These are phyloP conservation scores for Enteromius thamalakanensis DNA, from an alignment of 2,797 vertebrate genomes.

Conservation along the genomic window DNA sequence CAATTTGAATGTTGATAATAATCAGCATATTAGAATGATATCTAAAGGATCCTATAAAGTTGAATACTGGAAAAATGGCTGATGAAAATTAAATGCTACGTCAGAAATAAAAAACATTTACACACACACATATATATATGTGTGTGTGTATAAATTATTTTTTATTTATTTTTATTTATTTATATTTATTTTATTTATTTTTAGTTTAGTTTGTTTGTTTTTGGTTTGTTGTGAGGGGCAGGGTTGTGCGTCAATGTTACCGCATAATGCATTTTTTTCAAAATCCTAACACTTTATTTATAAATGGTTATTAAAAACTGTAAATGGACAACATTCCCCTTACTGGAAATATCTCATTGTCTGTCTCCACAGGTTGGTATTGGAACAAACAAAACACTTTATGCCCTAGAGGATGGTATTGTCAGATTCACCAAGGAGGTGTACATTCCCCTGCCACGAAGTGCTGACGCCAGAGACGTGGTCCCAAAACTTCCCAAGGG, in stretches of 20 bases:
- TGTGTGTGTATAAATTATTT: too few relatives aligned
- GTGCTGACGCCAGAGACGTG: slow-evolving; percentile 71
- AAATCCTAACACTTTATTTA: neutral
- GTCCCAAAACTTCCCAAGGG: slow-evolving; percentile 85
- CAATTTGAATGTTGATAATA: neutral
- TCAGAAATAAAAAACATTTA: neutral
- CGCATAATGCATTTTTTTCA: neutral
- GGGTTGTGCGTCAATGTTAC: neutral
- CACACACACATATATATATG: too few relatives aligned
- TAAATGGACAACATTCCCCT: neutral
- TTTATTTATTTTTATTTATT: too few relatives aligned
- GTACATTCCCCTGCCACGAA: slow-evolving; percentile 83
- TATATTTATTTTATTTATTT: too few relatives aligned
- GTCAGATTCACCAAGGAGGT: slow-evolving; percentile 93
- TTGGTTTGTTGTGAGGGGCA: too few relatives aligned
- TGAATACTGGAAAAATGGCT: neutral
- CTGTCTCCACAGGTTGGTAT: slow-evolving; percentile 84
- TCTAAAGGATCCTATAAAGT: neutral
- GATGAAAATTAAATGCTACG: neutral
- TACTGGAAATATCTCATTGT: neutral
- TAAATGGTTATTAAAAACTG: neutral
- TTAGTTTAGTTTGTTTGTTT: too few relatives aligned
- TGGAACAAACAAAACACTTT: slow-evolving; percentile 88
- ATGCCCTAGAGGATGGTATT: slow-evolving; percentile 88
- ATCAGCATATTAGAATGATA: neutral